These are phyloP conservation scores for Amblyteles armatorius DNA, from an alignment of 2,888 invertebrate species.

Conservation along the genomic window DNA sequence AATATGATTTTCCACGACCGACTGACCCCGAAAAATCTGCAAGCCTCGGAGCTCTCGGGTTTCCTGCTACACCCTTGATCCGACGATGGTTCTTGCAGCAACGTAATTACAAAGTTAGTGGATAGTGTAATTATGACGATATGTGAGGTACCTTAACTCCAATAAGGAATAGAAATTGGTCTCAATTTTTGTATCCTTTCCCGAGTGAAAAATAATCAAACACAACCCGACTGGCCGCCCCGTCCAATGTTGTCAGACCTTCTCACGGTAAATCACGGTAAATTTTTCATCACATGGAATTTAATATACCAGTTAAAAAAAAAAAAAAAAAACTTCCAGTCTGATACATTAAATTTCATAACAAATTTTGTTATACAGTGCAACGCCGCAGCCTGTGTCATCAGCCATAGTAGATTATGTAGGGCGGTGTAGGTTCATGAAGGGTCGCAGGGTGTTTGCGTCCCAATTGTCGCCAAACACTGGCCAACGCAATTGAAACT, in stretches of 20 bases:
- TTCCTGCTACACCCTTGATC: neutral
- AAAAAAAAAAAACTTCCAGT: too few relatives aligned
- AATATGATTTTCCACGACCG: slow-evolving; percentile 75
- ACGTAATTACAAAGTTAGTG: neutral
- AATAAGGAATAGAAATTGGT: too few relatives aligned
- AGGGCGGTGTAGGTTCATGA: too few relatives aligned
- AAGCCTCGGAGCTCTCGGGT: slow-evolving; percentile 38
- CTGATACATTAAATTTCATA: too few relatives aligned
- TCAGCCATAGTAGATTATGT: neutral
- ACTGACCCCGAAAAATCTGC: slow-evolving; percentile 69
- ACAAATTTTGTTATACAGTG: neutral
- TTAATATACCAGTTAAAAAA: too few relatives aligned
- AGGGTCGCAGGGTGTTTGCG: neutral
- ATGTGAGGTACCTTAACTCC: too few relatives aligned
- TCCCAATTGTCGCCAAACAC: neutral
- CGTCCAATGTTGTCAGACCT: too few relatives aligned
- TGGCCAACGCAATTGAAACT: slow-evolving; percentile 55
- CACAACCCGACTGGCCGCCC: too few relatives aligned
- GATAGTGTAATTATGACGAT: neutral
- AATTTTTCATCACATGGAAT: too few relatives aligned
- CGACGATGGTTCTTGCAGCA: neutral
- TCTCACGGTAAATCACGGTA: too few relatives aligned
- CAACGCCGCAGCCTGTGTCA: neutral
- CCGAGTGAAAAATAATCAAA: too few relatives aligned
- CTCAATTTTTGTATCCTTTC: too few relatives aligned